Evolutionary conservation across 2,113 vertebrate genomes (phyloP).

Genomic region (Leptodactylus fuscus): DNA sequence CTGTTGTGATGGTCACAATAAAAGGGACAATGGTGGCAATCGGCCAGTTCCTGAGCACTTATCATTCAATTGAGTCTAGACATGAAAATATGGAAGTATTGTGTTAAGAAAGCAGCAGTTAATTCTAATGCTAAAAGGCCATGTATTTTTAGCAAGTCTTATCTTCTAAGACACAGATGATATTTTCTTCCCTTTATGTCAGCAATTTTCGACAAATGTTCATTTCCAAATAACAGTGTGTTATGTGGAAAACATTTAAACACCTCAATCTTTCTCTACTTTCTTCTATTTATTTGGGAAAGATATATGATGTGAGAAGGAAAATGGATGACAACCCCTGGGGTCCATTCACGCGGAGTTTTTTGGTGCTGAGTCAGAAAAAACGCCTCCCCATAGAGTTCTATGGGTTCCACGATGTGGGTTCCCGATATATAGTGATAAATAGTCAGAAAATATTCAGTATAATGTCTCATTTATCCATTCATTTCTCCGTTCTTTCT

Average conservation of each 20-base stretch:
- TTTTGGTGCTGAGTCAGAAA: no score
- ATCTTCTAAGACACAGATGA: neutral
- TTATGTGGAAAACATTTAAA: neutral
- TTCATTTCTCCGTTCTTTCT: no score
- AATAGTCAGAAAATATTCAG: no score
- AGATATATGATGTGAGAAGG: no score
- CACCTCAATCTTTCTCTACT: neutral
- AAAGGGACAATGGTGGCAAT: slow-evolving; percentile 50
- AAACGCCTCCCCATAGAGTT: no score
- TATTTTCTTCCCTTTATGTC: neutral
- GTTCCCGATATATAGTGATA: no score
- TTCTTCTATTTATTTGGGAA: neutral
- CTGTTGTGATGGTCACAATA: slow-evolving; percentile 22
- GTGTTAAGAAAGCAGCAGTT: slow-evolving; percentile 14
- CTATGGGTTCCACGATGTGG: no score
- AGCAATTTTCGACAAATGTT: neutral
- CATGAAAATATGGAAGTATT: slow-evolving; percentile 26
- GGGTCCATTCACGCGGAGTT: no score
- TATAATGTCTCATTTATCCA: no score
- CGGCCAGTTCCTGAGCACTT: slow-evolving; percentile 36
- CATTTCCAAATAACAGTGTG: neutral
- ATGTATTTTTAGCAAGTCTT: slow-evolving; percentile 44
- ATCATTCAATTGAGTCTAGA: slow-evolving; percentile 47
- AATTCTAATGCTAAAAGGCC: slow-evolving; percentile 28
- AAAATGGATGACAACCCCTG: no score